phyloP scores from a whole-genome alignment of 2,888 invertebrate species.

The Catocala nupta region DNA sequence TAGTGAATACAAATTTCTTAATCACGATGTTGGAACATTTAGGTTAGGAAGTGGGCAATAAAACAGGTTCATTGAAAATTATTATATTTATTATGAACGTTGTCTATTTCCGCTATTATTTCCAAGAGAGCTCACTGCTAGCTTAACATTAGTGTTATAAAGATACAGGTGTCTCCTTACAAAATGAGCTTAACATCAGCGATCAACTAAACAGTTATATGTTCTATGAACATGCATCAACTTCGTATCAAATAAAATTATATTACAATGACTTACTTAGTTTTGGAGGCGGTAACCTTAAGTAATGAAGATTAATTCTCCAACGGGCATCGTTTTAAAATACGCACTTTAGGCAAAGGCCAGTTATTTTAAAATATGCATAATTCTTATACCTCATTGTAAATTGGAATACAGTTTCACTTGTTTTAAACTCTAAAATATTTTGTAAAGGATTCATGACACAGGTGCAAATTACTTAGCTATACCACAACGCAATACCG shows the following conservation, averaged over 20 bases:
- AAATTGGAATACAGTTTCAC: no score
- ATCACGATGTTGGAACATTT: no score
- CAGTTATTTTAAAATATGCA: no score
- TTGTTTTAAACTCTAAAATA: no score
- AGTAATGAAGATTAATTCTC: conserved; percentile 28
- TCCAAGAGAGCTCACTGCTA: conserved; percentile 54
- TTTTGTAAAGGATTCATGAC: no score
- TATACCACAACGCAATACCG: no score
- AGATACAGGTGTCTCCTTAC: conserved; percentile 32
- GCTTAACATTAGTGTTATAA: conserved; percentile 35
- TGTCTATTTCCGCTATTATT: conserved; percentile 50
- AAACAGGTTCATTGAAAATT: conserved; percentile 45
- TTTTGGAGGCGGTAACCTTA: conserved; percentile 60
- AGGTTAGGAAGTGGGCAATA: conserved; percentile 11
- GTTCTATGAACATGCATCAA: conserved; percentile 44
- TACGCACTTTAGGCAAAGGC: no score
- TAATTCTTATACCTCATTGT: no score
- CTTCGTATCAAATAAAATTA: conserved; percentile 34
- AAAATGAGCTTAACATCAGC: conserved; percentile 29
- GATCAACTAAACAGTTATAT: conserved; percentile 38
- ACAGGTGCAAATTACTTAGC: no score
- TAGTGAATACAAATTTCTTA: no score
- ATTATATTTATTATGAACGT: conserved; percentile 59
- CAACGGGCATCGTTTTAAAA: not conserved
- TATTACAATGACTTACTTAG: conserved; percentile 43